Conservation (phyloP, 2,113 vertebrate species). For the Turnix velox region DNA sequence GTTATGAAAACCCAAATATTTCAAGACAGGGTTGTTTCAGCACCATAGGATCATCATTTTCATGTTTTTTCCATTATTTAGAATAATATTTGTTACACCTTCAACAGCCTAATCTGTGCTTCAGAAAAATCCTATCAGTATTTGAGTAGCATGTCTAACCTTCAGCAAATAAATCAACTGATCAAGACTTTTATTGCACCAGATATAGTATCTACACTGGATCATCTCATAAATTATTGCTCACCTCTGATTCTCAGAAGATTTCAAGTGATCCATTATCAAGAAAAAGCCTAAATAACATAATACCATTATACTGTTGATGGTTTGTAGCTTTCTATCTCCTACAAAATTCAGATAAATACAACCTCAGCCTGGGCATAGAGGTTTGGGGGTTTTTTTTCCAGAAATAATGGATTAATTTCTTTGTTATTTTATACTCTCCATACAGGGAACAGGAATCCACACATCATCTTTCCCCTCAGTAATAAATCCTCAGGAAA, state of each 20-base stretch:
- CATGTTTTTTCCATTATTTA: neutral
- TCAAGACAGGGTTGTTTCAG: neutral
- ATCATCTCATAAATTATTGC: constrained; percentile 11
- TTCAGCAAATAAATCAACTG: neutral
- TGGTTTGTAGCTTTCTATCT: rapidly evolving
- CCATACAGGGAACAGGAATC: neutral
- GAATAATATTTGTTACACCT: neutral
- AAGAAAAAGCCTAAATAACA: neutral
- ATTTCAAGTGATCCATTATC: neutral
- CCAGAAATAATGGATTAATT: neutral
- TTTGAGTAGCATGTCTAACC: neutral
- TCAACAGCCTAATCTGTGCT: neutral
- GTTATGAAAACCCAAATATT: neutral
- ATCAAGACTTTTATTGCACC: neutral
- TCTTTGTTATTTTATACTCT: neutral
- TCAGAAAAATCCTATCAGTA: neutral
- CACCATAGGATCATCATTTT: neutral
- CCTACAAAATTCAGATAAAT: neutral
- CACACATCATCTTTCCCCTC: neutral
- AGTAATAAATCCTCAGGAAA: neutral
- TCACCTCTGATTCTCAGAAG: neutral
- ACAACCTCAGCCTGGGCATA: neutral
- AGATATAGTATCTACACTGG: neutral
- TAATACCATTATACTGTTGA: neutral
- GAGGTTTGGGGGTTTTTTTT: rapidly evolving